phyloP scores from a whole-genome alignment of 2,888 invertebrate species.

The Dermolepida albohirtum region DNA sequence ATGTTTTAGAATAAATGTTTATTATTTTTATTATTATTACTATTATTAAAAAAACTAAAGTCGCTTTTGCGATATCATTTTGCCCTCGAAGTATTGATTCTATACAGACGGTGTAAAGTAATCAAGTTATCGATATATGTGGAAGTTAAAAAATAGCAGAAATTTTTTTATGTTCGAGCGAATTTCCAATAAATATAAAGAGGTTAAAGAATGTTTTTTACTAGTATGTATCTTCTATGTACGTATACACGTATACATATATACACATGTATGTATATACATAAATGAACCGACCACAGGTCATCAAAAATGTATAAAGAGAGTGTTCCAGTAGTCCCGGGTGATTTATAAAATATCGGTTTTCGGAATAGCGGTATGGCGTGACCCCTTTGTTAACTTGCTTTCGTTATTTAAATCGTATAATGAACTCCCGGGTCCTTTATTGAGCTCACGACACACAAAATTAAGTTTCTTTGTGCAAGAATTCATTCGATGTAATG shows the following conservation, averaged over 20 bases:
- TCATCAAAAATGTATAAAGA: constrained; percentile 37
- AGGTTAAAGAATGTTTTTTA: background rate
- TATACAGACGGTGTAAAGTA: too few species aligned
- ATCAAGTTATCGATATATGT: too few species aligned
- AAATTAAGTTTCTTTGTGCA: constrained; percentile 41
- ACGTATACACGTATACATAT: background rate
- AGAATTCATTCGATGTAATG: constrained; percentile 31
- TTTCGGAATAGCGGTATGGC: constrained; percentile 49
- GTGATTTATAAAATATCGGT: constrained; percentile 49
- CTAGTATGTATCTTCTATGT: background rate
- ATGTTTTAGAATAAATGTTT: too few species aligned
- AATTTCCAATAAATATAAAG: too few species aligned
- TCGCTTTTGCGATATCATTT: too few species aligned
- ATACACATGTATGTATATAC: constrained; percentile 1
- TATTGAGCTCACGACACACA: constrained; percentile 33
- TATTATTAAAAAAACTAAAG: too few species aligned
- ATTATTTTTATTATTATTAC: too few species aligned
- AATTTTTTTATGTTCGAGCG: background rate
- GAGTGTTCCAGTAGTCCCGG: constrained; percentile 25
- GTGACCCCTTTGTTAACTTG: constrained; percentile 49
- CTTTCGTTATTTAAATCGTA: constrained; percentile 51
- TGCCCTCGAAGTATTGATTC: too few species aligned
- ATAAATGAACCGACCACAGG: constrained; percentile 18
- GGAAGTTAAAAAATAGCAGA: too few species aligned
- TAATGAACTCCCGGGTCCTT: constrained; percentile 46